A percentile compares a stretch with the other conserved stretches of the same genome.
These are phyloP conservation scores for Cheilinus undulatus DNA, from an alignment of 2,113 vertebrate species.

Conservation along the genomic window DNA sequence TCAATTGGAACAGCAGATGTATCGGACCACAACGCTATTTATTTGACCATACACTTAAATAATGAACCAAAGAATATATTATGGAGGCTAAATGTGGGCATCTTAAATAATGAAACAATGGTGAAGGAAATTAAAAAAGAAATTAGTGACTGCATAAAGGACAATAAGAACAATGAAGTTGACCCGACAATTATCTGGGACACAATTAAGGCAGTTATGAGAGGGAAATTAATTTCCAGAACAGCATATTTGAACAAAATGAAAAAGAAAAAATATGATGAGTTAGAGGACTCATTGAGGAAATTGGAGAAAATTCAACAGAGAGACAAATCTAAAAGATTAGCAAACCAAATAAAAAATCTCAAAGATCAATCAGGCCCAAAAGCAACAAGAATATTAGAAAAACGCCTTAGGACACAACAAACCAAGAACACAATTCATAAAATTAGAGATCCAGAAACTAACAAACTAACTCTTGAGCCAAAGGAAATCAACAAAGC, in stretches of 20 bases:
- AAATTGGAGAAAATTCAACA: neutral
- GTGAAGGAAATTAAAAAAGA: neutral
- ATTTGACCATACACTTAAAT: neutral
- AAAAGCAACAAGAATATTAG: too few species aligned
- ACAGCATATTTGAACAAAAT: neutral
- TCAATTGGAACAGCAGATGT: neutral
- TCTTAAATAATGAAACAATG: neutral
- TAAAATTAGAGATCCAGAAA: slow-evolving; percentile 17
- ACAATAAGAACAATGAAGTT: neutral
- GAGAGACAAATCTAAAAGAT: too few species aligned
- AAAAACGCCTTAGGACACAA: too few species aligned
- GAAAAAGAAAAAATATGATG: neutral
- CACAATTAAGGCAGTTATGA: neutral
- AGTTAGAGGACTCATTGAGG: neutral
- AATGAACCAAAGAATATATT: neutral
- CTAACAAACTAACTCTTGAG: neutral
- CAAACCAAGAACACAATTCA: neutral
- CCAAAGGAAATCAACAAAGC: slow-evolving; percentile 8
- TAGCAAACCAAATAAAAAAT: too few species aligned
- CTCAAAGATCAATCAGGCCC: too few species aligned
- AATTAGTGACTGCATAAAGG: neutral
- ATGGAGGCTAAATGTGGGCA: neutral
- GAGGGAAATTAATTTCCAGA: neutral
- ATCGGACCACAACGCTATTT: neutral
- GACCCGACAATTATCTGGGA: neutral